Percentiles rank a stretch among this genome's conserved stretches.
These are phyloP conservation scores for Poecilobothrus nobilitatus DNA, from an alignment of 2,888 invertebrate genomes.

Conservation along the genomic window DNA sequence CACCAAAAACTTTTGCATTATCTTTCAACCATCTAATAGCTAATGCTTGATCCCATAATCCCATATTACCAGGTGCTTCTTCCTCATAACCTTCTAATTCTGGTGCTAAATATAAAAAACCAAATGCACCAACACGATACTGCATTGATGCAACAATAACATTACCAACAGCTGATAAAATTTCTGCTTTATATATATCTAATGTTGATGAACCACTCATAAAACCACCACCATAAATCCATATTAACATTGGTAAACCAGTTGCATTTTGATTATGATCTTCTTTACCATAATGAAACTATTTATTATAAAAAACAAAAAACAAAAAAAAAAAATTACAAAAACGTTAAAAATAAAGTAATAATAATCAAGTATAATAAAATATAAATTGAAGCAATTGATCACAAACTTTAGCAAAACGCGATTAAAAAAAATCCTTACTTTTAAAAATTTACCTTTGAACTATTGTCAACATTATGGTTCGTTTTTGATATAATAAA, in stretches of 20 bases:
- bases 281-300: conserved; percentile 29
- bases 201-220: conserved; percentile 87
- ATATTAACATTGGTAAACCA: conserved; percentile 68
- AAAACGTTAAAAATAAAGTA: too few species aligned
- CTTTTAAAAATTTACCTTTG: too few species aligned
- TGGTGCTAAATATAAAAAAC: conserved; percentile 72
- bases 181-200: conserved; percentile 89
- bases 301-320: not conserved
- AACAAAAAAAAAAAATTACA: too few species aligned
- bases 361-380: too few species aligned
- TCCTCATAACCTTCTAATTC: conserved; percentile 42
- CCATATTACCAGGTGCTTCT: conserved; percentile 62
- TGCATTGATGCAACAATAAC: conserved; percentile 93
- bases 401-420: too few species aligned
- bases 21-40: conserved; percentile 91
- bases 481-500: too few species aligned
- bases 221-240: conserved; percentile 93
- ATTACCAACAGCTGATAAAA: conserved; percentile 80
- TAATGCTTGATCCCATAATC: conserved; percentile 87
- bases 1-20: conserved; percentile 84
- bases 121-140: conserved; percentile 88
- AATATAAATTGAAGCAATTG: too few species aligned
- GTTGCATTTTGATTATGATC: conserved; percentile 38
- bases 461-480: too few species aligned
- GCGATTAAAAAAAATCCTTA: too few species aligned